A percentile compares a stretch with the other conserved stretches of the same genome.
Evolutionary conservation across 2,888 invertebrate genomes (phyloP).

Genomic region (Cephus sareptanus): DNA sequence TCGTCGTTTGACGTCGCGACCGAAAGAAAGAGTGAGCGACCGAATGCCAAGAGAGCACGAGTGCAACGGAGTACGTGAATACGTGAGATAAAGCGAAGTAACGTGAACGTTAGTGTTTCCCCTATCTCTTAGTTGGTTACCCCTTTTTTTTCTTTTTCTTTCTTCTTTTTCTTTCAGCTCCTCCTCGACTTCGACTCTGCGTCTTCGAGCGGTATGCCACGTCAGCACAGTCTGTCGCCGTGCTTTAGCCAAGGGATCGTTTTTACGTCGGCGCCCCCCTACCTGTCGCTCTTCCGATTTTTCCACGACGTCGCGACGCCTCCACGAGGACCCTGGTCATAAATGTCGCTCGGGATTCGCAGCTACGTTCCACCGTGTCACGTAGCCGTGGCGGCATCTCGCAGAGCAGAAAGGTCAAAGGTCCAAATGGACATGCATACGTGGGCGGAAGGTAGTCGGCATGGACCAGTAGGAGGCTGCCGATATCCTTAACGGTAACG

Average conservation of each 20-base stretch:
- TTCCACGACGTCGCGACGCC: neutral
- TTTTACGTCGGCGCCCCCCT: slow-evolving; percentile 25
- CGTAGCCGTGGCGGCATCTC: neutral
- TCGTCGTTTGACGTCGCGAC: neutral
- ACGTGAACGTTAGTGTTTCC: neutral
- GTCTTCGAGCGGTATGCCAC: slow-evolving; percentile 20
- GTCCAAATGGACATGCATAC: neutral
- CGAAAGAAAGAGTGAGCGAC: neutral
- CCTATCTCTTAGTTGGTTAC: neutral
- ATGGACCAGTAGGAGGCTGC: neutral
- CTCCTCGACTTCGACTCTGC: neutral
- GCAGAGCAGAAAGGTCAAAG: neutral
- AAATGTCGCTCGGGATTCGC: neutral
- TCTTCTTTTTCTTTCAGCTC: neutral
- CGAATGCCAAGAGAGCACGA: neutral
- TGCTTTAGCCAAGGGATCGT: slow-evolving; percentile 37
- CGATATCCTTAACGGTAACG: neutral
- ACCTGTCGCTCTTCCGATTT: slow-evolving; percentile 2
- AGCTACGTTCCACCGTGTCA: neutral
- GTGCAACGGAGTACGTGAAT: neutral
- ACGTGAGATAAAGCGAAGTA: neutral
- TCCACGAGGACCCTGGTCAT: neutral
- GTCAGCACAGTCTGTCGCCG: slow-evolving; percentile 47
- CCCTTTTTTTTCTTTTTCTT: neutral
- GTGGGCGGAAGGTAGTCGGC: neutral